A percentile compares a stretch with the other conserved stretches of the same genome.
Evolutionary conservation across 2,888 invertebrate genomes (phyloP).

Genomic region (Drosophila paracracens): DNA sequence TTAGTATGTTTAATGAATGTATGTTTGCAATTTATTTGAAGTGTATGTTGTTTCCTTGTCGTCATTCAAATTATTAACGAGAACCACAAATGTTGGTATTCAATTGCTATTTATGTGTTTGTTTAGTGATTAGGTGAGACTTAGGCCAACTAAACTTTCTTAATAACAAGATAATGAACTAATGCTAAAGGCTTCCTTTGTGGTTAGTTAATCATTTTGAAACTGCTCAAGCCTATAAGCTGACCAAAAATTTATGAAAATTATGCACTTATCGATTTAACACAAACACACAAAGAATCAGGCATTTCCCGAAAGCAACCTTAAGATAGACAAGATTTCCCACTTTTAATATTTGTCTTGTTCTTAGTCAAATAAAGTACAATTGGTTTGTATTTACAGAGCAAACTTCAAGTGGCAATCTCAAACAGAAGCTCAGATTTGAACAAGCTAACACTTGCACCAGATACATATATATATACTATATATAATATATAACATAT

Average conservation of each 20-base stretch:
- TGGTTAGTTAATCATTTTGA: background rate
- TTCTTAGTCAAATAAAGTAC: background rate
- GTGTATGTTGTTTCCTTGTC: background rate
- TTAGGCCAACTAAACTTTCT: background rate
- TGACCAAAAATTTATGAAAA: background rate
- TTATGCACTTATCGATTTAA: background rate
- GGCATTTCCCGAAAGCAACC: background rate
- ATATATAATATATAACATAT: background rate
- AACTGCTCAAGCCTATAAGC: background rate
- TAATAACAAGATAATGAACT: background rate
- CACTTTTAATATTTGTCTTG: background rate
- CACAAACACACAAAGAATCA: background rate
- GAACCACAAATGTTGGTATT: background rate
- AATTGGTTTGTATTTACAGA: background rate
- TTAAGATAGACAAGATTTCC: too few species aligned
- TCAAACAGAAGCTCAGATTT: constrained; percentile 12
- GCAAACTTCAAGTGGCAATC: constrained; percentile 18
- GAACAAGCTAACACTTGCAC: background rate
- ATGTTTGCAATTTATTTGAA: too few species aligned
- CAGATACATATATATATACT: background rate
- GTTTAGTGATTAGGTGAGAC: background rate
- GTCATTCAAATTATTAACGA: background rate
- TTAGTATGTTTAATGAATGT: background rate
- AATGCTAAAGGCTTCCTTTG: background rate
- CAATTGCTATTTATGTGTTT: background rate